A percentile compares a stretch with the other conserved stretches of the same genome.
These are phyloP conservation scores for Apotomis turbidana DNA, from an alignment of 2,888 invertebrate genomes.

Conservation along the genomic window DNA sequence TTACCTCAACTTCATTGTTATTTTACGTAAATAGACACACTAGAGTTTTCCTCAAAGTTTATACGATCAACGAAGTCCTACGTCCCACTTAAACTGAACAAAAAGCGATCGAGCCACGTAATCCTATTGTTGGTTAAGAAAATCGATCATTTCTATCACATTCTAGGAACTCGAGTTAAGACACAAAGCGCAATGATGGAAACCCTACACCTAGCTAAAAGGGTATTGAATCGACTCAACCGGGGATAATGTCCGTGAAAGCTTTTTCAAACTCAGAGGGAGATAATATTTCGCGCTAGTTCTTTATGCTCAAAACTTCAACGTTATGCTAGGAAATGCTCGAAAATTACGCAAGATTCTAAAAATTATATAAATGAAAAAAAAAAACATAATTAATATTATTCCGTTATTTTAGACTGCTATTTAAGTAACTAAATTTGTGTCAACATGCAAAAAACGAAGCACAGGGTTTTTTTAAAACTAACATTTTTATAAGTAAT, in stretches of 20 bases:
- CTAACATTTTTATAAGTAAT: too few relatives aligned
- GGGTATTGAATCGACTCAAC: slow-evolving; percentile 24
- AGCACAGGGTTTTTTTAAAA: too few relatives aligned
- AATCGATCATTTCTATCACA: slow-evolving; percentile 18
- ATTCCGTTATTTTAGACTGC: too few relatives aligned
- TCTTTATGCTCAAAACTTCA: slow-evolving; percentile 4
- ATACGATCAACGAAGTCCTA: not conserved
- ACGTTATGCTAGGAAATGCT: not conserved
- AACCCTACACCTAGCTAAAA: slow-evolving; percentile 29
- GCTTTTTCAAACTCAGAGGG: slow-evolving; percentile 13
- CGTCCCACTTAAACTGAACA: not conserved
- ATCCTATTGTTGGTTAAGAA: slow-evolving; percentile 16
- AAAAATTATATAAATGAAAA: not conserved
- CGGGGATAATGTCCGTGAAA: slow-evolving; percentile 26
- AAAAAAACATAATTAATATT: too few relatives aligned
- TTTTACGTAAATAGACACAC: too few relatives aligned
- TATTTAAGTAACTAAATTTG: too few relatives aligned
- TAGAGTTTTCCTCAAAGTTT: too few relatives aligned
- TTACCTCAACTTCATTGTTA: too few relatives aligned
- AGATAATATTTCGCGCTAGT: slow-evolving; percentile 22
- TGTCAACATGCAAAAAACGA: too few relatives aligned
- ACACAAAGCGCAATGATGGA: slow-evolving; percentile 26
- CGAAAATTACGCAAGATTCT: not conserved
- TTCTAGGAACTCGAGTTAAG: slow-evolving; percentile 17
- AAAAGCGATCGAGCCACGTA: not conserved